phyloP scores from a whole-genome alignment of 2,888 invertebrate genomes.

The Himalopsyche kuldschensis region DNA sequence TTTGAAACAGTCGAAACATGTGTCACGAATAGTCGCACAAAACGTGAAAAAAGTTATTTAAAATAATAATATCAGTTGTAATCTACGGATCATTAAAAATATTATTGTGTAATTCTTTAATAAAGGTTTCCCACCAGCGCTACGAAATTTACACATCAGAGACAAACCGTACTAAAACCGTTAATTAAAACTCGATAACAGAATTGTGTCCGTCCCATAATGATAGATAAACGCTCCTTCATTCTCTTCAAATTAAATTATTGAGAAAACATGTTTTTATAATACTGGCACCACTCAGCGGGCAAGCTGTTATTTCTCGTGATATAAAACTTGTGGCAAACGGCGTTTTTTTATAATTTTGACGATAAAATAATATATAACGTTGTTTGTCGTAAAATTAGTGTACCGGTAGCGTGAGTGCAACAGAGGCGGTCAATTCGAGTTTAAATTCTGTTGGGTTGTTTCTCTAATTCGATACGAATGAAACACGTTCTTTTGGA shows the following conservation, averaged over 20 bases:
- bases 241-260: slow-evolving; percentile 18
- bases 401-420: background rate
- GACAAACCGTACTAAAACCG: slow-evolving; percentile 11
- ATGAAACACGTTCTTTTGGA: slow-evolving; percentile 4
- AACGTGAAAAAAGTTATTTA: too few species aligned
- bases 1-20: too few species aligned
- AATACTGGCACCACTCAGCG: background rate
- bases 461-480: slow-evolving; percentile 7
- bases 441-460: background rate
- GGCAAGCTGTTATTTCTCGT: background rate
- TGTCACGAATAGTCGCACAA: too few species aligned
- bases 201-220: slow-evolving; percentile 15
- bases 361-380: slow-evolving; percentile 20
- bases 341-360: slow-evolving; percentile 1
- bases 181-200: slow-evolving; percentile 31
- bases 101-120: background rate
- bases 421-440: background rate
- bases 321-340: background rate
- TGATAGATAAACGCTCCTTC: slow-evolving; percentile 15
- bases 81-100: too few species aligned
- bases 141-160: background rate
- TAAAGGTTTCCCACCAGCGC: background rate
- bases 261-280: slow-evolving; percentile 19
- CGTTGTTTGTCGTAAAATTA: slow-evolving; percentile 16
- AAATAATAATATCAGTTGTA: too few species aligned